Percentiles rank a stretch among this genome's conserved stretches.
phyloP scores from a whole-genome alignment of 2,797 vertebrate species.

The Acrossocheilus wenchowensis region DNA sequence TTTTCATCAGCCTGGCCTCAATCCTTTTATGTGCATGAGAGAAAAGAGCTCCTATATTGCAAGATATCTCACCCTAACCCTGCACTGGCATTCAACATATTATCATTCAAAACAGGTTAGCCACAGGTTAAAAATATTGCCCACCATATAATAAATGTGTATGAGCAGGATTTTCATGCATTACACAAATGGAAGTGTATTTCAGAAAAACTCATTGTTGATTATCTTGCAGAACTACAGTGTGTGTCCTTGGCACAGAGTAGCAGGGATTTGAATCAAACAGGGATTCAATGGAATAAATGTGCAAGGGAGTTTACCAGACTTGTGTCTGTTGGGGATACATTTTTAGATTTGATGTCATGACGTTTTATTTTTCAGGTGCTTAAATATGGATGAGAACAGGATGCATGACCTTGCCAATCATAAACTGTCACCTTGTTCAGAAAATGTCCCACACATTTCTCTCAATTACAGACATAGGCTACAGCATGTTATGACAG shows the following conservation, averaged over 20 bases:
- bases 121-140: slow-evolving; percentile 26
- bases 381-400: slow-evolving; percentile 49
- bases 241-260: slow-evolving; percentile 68
- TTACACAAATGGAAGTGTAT: slow-evolving; percentile 49
- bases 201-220: slow-evolving; percentile 59
- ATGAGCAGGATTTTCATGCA: neutral
- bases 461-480: neutral
- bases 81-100: slow-evolving; percentile 33
- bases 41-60: slow-evolving; percentile 39
- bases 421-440: slow-evolving; percentile 37
- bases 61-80: slow-evolving; percentile 36
- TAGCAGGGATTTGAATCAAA: slow-evolving; percentile 47
- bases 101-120: slow-evolving; percentile 29
- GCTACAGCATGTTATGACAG: slow-evolving; percentile 10
- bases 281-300: slow-evolving; percentile 60
- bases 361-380: slow-evolving; percentile 31
- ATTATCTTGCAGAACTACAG: slow-evolving; percentile 59
- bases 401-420: slow-evolving; percentile 55
- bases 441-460: slow-evolving; percentile 33
- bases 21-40: slow-evolving; percentile 55
- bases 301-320: slow-evolving; percentile 50
- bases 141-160: neutral
- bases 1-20: slow-evolving; percentile 54
- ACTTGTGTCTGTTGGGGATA: slow-evolving; percentile 59
- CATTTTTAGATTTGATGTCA: slow-evolving; percentile 50